These are phyloP conservation scores for Aplochiton taeniatus DNA, from an alignment of 2,797 vertebrate species.

Conservation along the genomic window DNA sequence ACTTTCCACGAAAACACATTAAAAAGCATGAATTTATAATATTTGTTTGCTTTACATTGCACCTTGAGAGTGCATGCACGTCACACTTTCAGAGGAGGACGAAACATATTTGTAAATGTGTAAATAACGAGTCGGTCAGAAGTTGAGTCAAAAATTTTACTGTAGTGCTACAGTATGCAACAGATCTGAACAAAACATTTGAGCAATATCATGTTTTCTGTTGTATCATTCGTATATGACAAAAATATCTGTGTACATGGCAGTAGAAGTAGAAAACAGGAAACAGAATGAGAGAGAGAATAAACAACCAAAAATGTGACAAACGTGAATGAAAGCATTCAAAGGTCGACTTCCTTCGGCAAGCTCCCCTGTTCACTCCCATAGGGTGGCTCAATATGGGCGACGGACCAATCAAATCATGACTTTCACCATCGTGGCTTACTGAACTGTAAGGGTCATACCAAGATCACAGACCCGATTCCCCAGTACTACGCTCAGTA, in stretches of 20 bases:
- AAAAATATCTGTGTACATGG: slow-evolving; percentile 67
- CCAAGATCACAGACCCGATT: slow-evolving; percentile 7
- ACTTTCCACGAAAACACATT: no score
- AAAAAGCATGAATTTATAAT: no score
- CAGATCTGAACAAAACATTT: slow-evolving; percentile 68
- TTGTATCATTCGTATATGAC: slow-evolving; percentile 48
- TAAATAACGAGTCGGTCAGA: not conserved
- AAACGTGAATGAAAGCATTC: slow-evolving; percentile 65
- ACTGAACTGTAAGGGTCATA: slow-evolving; percentile 29
- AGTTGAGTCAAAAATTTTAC: slow-evolving; percentile 72
- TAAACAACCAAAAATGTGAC: slow-evolving; percentile 36
- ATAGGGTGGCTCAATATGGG: slow-evolving; percentile 37
- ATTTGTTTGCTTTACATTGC: no score
- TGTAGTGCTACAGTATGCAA: slow-evolving; percentile 76
- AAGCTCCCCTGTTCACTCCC: slow-evolving; percentile 41
- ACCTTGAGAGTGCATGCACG: no score
- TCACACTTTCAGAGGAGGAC: not conserved
- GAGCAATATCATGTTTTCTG: slow-evolving; percentile 51
- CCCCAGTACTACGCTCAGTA: not conserved
- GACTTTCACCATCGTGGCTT: not conserved
- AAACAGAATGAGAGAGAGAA: slow-evolving; percentile 25
- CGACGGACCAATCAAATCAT: slow-evolving; percentile 25
- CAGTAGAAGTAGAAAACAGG: slow-evolving; percentile 66
- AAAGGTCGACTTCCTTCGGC: slow-evolving; percentile 53
- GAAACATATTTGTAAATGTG: not conserved